Evolutionary conservation across 2,888 invertebrate genomes (phyloP).

Genomic region (Melipona bicolor): DNA sequence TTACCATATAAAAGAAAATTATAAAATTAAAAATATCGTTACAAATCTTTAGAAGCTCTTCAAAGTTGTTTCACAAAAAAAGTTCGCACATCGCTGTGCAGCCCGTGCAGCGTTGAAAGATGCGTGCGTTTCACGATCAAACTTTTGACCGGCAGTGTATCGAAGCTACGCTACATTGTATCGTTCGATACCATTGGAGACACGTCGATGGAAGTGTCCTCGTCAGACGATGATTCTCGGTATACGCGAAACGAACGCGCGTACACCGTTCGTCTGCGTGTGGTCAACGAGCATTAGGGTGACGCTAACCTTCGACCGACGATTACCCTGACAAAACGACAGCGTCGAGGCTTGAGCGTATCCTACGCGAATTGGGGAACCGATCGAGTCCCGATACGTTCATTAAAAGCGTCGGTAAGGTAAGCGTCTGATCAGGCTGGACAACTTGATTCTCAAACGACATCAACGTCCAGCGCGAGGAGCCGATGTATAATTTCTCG

Average conservation of each 20-base stretch:
- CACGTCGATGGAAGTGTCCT: conserved; percentile 26
- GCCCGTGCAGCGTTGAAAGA: too few relatives aligned
- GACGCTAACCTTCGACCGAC: conserved; percentile 51
- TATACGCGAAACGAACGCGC: conserved; percentile 15
- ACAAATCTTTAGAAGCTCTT: too few relatives aligned
- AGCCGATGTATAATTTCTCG: background rate
- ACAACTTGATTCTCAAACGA: conserved; percentile 22
- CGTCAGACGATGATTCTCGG: conserved; percentile 23
- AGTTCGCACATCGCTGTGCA: too few relatives aligned
- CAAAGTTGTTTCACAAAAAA: too few relatives aligned
- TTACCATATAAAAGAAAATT: too few relatives aligned
- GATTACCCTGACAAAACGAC: conserved; percentile 49
- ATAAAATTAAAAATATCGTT: too few relatives aligned
- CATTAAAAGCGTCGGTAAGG: conserved; percentile 26
- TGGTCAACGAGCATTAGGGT: conserved; percentile 20
- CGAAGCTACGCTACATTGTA: background rate
- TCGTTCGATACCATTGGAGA: background rate
- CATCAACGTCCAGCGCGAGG: background rate
- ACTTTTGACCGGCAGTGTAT: background rate
- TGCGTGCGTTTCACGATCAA: too few relatives aligned
- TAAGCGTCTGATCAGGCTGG: conserved; percentile 20
- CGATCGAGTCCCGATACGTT: conserved; percentile 31
- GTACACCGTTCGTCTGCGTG: background rate
- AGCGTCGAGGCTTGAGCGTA: background rate
- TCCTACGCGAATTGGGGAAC: conserved; percentile 49